Evolutionary conservation across 2,113 vertebrate genomes (phyloP).

Genomic region (Oenanthe oenanthe): DNA sequence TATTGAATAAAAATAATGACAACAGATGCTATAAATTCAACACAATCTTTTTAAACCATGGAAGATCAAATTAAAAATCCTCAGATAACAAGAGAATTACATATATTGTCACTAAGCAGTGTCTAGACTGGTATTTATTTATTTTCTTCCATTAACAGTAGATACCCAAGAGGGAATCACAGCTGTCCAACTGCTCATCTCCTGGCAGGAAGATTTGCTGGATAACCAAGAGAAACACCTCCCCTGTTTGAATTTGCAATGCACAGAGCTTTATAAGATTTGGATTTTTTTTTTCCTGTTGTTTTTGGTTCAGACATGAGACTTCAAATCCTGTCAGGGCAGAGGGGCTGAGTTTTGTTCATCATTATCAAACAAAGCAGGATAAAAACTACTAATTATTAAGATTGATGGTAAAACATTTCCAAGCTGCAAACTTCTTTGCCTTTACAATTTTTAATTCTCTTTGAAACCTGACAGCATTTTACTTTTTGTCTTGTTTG

Average conservation of each 20-base stretch:
- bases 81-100: background rate
- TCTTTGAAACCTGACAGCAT: background rate
- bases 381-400: background rate
- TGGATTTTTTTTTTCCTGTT: background rate
- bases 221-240: background rate
- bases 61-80: constrained; percentile 10
- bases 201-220: background rate
- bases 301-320: background rate
- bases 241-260: background rate
- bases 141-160: background rate
- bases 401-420: background rate
- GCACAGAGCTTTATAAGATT: background rate
- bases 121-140: background rate
- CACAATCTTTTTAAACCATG: background rate
- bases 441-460: background rate
- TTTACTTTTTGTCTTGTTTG: background rate
- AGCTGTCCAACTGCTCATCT: background rate
- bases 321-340: background rate
- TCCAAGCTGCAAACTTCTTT: background rate
- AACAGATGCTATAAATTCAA: background rate
- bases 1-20: background rate
- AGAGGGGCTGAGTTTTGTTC: background rate
- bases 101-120: background rate
- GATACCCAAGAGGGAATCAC: background rate
- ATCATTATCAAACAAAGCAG: background rate